Base-by-base conservation (phyloP, 1,140 invertebrate species). In the Aphis craccivora region DNA sequence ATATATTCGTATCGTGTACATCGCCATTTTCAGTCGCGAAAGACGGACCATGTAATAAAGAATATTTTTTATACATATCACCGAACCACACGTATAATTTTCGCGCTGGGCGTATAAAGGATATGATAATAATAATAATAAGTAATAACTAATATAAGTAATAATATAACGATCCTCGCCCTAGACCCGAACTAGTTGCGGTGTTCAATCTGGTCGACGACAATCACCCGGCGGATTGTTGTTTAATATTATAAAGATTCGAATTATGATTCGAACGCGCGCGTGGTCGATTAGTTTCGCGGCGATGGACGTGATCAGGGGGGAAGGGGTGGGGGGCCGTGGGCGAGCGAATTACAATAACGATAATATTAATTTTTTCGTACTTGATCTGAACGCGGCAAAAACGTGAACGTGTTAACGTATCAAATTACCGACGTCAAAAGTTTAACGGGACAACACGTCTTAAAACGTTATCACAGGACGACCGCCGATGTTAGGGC, bases 351-450 rank as follows among this genome's bases (percentile, higher is more conserved):
- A 84, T 84, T 4, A 84, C 7, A 84, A 84, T 45, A 45, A 84
- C 81, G 20, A 40, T 22, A 40, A 23, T 23, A 84, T 25, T 40
- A 84, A 23, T 43, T 25, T 43, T 40, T 40, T 40, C 37, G 20
- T 40, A 84, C 81, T 40, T 5, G 35, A 67, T 67, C 37, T 40
- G 23, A 23, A 84, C 35, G 81, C 60, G 60, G 60, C 81, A 40
- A 84, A 40, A 40, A 40, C 35, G 37, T 37, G 81, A 84, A 84
- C 22, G 81, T 23, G 81, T 40, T 84, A 84, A 84, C 37, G 35
- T 84, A 84, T 84, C 81, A 43, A 40, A 84, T 84, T 84, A 84
- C 81, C 37, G 22, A 40, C 35, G 81, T 84, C 81, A 25, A 84
- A 40, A 84, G 81, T 84, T 84, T 40, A 84, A 40, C 81, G 60